Base-by-base conservation (phyloP, 1,140 invertebrate species). In the Tribolium madens region DNA sequence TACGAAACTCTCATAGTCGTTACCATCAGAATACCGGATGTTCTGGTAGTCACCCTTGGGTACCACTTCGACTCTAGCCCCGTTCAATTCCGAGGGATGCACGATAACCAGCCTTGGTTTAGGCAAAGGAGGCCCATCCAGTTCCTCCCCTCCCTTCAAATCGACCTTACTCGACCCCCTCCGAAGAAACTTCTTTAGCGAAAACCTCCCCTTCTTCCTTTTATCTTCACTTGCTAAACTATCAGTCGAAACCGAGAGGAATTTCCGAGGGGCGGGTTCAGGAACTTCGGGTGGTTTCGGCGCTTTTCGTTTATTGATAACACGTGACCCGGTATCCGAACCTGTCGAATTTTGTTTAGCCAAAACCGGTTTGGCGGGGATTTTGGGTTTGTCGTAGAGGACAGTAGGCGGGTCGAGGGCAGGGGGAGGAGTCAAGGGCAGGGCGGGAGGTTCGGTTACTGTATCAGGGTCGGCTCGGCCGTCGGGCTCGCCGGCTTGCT, bases 71-170 rank as follows among this genome's bases (percentile, higher is more conserved):
- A 95, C 93, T 76, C 85, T 85, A 1, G 92, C 91, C 7, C 93
- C 93, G 84, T 95, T 94, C 12, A 96, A 88, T 80, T 97, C 94
- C 68, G 94, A 87, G 9, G 95, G 95, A 89, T 97, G 95, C 78
- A 96, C 94, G 57, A 97, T 97, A 48, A 96, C 93, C 6, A 95
- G 86, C 13, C 93, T 88, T 0, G 92, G 92, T 82, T 93, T 92
- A 0, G 90, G 89, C 81, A 77, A 36, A 46, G 78, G 71, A 26
- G 73, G 75, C 10, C 69, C 78, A 7, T n/a, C 36, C 84, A 81
- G 21, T 83, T 84, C 78, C 85, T 88, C 74, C 75, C 75, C 60
- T 81, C 9, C 10, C 81, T 71, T 75, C 69, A 87, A 86, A 7
- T 88, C 87, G 77, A 92, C 91, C 81, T 92, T 92, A 18, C 89